phyloP scores from a whole-genome alignment of 2,797 vertebrate species.

The Emys orbicularis region DNA sequence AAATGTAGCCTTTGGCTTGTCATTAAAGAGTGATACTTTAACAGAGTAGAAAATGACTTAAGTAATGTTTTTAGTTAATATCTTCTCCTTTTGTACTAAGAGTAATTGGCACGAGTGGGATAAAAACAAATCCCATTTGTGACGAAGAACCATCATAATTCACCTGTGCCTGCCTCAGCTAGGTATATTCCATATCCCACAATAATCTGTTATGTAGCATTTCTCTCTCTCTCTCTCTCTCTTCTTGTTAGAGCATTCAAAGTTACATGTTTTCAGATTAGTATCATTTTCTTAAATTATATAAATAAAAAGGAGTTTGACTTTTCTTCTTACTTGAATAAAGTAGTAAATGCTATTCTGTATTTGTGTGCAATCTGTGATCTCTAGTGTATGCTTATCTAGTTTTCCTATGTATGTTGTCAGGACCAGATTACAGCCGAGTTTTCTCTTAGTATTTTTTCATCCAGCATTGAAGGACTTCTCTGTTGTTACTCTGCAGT shows the following conservation, averaged over 20 bases:
- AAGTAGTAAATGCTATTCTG: not conserved
- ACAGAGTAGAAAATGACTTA: not conserved
- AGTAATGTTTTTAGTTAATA: not conserved
- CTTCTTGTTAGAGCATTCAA: not conserved
- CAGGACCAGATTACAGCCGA: not conserved
- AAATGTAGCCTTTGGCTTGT: too few relatives aligned
- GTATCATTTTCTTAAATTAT: not conserved
- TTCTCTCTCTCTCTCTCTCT: not conserved
- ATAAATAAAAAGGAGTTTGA: not conserved
- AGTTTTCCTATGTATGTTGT: not conserved
- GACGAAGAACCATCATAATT: not conserved
- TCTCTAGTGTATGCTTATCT: not conserved
- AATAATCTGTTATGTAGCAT: not conserved
- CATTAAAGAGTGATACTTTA: not conserved
- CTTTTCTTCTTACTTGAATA: not conserved
- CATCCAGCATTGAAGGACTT: not conserved
- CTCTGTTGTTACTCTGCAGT: not conserved
- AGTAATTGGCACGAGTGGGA: not conserved
- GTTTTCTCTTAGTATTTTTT: not conserved
- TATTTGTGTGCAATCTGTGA: not conserved
- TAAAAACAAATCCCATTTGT: conserved; percentile 28
- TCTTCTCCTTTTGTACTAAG: not conserved
- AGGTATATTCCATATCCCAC: not conserved
- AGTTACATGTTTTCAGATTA: not conserved
- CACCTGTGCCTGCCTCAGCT: not conserved